Evolutionary conservation across 2,888 invertebrate genomes (phyloP).

Genomic region (Aspidiotus destructor): DNA sequence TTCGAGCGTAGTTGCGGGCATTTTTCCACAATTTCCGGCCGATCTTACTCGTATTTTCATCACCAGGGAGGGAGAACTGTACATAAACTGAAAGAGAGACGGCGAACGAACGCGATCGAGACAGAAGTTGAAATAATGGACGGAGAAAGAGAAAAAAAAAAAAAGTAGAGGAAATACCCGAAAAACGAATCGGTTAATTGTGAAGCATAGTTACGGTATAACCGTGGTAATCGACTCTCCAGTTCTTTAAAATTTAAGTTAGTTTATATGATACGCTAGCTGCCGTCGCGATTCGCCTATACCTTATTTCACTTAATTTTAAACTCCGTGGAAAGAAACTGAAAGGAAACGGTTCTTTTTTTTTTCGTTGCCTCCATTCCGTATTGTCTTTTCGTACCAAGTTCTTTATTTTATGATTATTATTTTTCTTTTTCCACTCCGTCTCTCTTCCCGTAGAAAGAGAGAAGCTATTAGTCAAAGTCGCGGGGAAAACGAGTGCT

Average conservation of each 20-base stretch:
- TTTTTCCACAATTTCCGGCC: conserved; percentile 18
- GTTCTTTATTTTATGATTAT: conserved; percentile 9
- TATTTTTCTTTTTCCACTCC: not conserved
- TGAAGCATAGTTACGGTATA: conserved; percentile 18
- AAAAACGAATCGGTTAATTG: conserved; percentile 26
- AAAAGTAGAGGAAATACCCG: conserved; percentile 1
- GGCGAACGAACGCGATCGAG: no score
- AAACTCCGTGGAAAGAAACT: conserved; percentile 25
- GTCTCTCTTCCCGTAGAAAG: not conserved
- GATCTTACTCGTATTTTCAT: not conserved
- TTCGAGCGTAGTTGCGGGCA: not conserved
- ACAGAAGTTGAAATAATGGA: no score
- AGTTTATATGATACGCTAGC: conserved; percentile 8
- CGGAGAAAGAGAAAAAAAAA: conserved; percentile 3
- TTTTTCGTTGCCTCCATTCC: no score
- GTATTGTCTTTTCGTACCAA: conserved; percentile 18
- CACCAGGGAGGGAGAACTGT: no score
- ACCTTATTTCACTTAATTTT: conserved; percentile 14
- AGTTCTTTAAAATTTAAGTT: conserved; percentile 23
- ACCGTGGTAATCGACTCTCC: conserved; percentile 20
- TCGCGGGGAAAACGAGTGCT: conserved; percentile 15
- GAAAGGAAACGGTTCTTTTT: conserved; percentile 22
- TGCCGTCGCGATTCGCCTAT: not conserved
- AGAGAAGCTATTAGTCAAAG: conserved; percentile 23
- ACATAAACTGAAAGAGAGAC: no score